Conservation (phyloP, 2,113 vertebrate species). For the Merops nubicus region DNA sequence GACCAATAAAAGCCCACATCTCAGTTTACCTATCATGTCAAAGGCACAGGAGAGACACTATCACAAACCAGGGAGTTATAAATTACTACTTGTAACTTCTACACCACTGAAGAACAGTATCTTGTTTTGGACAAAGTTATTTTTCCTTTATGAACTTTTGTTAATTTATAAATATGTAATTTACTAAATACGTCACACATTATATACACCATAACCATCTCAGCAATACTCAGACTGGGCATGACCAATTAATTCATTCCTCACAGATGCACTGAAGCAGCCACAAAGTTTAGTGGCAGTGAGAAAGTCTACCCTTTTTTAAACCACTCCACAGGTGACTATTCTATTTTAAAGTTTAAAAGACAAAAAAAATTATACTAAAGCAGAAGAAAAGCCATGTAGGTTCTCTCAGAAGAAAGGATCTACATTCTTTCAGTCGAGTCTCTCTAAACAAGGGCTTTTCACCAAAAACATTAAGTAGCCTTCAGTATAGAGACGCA, state of each 20-base stretch:
- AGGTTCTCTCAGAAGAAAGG: neutral
- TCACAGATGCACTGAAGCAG: neutral
- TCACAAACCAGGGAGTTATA: neutral
- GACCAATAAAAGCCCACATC: neutral
- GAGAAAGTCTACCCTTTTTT: neutral
- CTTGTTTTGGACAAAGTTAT: neutral
- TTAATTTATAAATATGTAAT: no score
- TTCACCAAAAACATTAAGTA: neutral
- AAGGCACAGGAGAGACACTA: neutral
- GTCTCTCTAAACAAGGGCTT: neutral
- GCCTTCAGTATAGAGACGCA: neutral
- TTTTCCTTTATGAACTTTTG: neutral
- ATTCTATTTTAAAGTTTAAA: neutral
- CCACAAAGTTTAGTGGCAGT: neutral
- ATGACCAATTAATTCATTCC: neutral
- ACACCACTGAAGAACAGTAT: neutral
- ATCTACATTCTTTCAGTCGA: neutral
- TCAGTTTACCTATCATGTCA: neutral
- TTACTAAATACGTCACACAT: neutral
- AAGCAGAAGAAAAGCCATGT: neutral
- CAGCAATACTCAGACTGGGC: neutral
- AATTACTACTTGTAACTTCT: neutral
- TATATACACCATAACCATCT: neutral
- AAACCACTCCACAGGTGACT: neutral
- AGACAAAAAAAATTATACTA: neutral